Percentiles rank a stretch among this genome's conserved stretches.
Conservation (phyloP, 2,797 vertebrate genomes). For the Microctenopoma stevenorrisi region DNA sequence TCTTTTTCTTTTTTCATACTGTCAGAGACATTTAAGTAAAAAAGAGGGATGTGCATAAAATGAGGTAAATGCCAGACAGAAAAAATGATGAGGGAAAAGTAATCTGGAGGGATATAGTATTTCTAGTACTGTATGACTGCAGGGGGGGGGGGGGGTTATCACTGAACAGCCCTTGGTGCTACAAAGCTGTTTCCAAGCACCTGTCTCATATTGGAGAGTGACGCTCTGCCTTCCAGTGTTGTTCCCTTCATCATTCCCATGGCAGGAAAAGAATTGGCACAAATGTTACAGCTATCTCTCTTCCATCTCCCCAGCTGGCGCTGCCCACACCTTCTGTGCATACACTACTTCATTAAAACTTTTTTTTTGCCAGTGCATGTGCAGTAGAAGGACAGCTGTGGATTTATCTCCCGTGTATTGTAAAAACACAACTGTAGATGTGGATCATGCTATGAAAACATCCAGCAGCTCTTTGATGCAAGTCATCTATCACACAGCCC, state of each 20-base stretch:
- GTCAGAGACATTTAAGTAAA: constrained; percentile 55
- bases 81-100: constrained; percentile 47
- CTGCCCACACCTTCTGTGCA: constrained; percentile 14
- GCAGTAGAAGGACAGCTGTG: constrained; percentile 1
- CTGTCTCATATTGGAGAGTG: constrained; percentile 63
- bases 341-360: constrained; percentile 6
- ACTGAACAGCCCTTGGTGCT: constrained; percentile 30
- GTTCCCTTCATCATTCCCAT: constrained; percentile 53
- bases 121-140: constrained; percentile 34
- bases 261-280: constrained; percentile 47
- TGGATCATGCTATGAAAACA: constrained; percentile 46
- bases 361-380: constrained; percentile 8
- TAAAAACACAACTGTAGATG: constrained; percentile 32
- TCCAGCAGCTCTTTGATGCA: constrained; percentile 24
- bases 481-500: constrained; percentile 38
- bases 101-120: constrained; percentile 56
- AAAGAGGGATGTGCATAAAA: constrained; percentile 48
- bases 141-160: constrained; percentile 46
- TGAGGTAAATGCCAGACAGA: constrained; percentile 30
- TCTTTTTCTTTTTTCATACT: constrained; percentile 40
- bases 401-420: constrained; percentile 18
- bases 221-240: constrained; percentile 50
- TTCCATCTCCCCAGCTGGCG: constrained; percentile 43
- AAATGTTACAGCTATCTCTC: constrained; percentile 42
- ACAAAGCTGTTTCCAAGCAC: constrained; percentile 59